A percentile compares a stretch with the other conserved stretches of the same genome.
Conservation (phyloP, 1,140 invertebrate species). For the Euura saliciscinereae region DNA sequence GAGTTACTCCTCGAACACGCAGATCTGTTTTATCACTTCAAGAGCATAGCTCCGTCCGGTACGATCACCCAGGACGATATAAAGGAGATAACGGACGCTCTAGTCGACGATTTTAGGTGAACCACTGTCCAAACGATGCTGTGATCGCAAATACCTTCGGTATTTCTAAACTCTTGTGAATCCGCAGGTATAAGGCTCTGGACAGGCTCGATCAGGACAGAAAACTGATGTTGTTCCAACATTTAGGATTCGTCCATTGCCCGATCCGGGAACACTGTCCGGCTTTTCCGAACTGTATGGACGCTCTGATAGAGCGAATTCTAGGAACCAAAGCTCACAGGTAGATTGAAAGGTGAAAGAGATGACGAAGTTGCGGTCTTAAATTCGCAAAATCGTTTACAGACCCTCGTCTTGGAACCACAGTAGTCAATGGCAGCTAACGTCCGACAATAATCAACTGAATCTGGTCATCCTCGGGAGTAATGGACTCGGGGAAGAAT, state of each 20-base stretch:
- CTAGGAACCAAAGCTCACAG: constrained; percentile 74
- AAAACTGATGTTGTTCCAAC: constrained; percentile 92
- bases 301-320: constrained; percentile 80
- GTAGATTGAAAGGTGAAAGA: constrained; percentile 39
- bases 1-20: constrained; percentile 93
- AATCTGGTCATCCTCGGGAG: constrained; percentile 79
- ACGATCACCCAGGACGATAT: constrained; percentile 94
- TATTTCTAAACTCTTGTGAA: constrained; percentile 17
- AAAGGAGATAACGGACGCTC: constrained; percentile 89
- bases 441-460: constrained; percentile 72
- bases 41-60: constrained; percentile 85
- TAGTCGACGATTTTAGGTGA: constrained; percentile 89
- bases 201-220: constrained; percentile 93
- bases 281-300: constrained; percentile 88
- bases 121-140: constrained; percentile 4
- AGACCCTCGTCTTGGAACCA: constrained; percentile 73
- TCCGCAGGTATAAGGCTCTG: constrained; percentile 84
- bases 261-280: constrained; percentile 94
- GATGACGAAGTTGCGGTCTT: not conserved
- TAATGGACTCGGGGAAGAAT: constrained; percentile 78
- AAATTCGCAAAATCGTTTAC: constrained; percentile 23
- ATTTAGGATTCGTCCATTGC: constrained; percentile 95
- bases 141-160: not conserved
- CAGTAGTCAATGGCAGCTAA: constrained; percentile 71
- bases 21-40: constrained; percentile 93